Percentiles rank a stretch among this genome's conserved stretches.
Conservation (phyloP, 2,797 vertebrate species). For the Muscicapa striata region DNA sequence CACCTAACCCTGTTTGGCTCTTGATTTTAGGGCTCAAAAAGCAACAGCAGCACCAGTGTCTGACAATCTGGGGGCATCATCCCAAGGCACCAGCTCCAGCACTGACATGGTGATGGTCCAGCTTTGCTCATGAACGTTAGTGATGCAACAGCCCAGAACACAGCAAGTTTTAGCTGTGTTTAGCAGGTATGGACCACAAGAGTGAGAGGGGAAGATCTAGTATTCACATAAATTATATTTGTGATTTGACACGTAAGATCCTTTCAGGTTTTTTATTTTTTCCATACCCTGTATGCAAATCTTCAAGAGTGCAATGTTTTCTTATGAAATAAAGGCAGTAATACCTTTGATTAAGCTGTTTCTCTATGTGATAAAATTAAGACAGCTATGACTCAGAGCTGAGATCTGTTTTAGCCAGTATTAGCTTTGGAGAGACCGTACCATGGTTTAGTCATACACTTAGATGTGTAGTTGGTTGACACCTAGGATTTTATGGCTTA, state of each 20-base stretch:
- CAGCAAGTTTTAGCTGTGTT: not conserved
- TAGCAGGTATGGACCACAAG: not conserved
- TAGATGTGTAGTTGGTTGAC: not conserved
- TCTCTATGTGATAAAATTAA: not conserved
- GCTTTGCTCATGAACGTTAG: fast-evolving
- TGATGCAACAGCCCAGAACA: not conserved
- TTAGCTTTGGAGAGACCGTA: not conserved
- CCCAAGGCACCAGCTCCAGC: not conserved
- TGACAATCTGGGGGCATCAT: not conserved
- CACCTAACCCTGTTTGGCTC: not conserved
- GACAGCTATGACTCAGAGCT: fast-evolving
- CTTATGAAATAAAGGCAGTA: not conserved
- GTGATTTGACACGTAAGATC: not conserved
- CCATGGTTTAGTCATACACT: not conserved
- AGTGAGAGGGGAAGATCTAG: not conserved
- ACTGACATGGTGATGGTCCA: too few relatives aligned
- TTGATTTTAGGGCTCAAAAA: not conserved
- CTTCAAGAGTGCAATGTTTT: not conserved
- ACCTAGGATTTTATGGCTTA: not conserved
- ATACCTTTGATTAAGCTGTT: not conserved
- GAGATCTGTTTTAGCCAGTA: not conserved
- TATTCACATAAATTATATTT: not conserved
- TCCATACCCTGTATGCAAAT: not conserved
- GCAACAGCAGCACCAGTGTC: not conserved
- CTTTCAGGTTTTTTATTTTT: not conserved